These are phyloP conservation scores for Eulithis testata DNA, from an alignment of 2,888 invertebrate genomes.

Conservation along the genomic window DNA sequence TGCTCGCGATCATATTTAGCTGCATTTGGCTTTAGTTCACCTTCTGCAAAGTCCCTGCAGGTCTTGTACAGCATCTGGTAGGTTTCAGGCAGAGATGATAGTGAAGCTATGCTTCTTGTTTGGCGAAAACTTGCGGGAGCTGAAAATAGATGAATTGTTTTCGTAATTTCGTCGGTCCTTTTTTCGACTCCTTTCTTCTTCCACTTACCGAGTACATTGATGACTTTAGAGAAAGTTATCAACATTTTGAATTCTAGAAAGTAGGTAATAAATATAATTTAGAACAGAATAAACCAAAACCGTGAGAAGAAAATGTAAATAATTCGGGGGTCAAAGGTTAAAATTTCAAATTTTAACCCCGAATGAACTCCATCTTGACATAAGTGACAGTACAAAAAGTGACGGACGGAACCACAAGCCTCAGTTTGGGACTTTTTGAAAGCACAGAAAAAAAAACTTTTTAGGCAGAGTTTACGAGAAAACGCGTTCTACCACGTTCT, in stretches of 20 bases:
- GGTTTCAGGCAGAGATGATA: conserved; percentile 92
- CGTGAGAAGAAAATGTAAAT: too few relatives aligned
- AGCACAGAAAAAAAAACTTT: too few relatives aligned
- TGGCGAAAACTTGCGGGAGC: conserved; percentile 59
- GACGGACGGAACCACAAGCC: too few relatives aligned
- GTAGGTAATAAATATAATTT: background rate
- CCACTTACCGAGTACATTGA: conserved; percentile 60
- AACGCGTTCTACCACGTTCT: too few relatives aligned
- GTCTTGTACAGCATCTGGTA: conserved; percentile 96
- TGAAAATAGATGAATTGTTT: conserved; percentile 41
- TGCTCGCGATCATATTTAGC: conserved; percentile 93
- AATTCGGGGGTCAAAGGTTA: too few relatives aligned
- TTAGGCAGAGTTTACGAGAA: too few relatives aligned
- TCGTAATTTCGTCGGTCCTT: background rate
- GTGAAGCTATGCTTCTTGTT: conserved; percentile 86
- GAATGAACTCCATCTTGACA: too few relatives aligned
- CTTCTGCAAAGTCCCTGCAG: conserved; percentile 96
- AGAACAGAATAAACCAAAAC: background rate
- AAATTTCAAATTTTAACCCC: too few relatives aligned
- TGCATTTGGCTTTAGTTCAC: conserved; percentile 94
- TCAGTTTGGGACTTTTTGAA: too few relatives aligned
- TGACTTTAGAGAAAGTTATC: conserved; percentile 55
- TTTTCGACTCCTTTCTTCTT: background rate
- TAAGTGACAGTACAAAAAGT: too few relatives aligned
- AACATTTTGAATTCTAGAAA: conserved; percentile 54